phyloP scores from a whole-genome alignment of 2,797 vertebrate genomes.

The Acipenser ruthenus region DNA sequence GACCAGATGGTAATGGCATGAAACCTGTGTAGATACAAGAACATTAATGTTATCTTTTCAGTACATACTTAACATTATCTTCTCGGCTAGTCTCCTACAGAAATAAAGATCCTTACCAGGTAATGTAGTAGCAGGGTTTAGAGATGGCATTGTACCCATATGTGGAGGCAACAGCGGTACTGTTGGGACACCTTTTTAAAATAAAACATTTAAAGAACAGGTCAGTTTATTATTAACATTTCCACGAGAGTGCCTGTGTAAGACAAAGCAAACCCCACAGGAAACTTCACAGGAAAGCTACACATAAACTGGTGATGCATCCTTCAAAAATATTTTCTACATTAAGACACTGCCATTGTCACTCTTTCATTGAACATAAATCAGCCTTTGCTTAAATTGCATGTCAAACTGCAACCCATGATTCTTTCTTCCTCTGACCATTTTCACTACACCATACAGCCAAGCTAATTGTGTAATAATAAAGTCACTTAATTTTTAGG shows the following conservation, averaged over 20 bases:
- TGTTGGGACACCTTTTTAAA: conserved; percentile 75
- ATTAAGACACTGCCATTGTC: not conserved
- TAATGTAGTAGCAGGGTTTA: conserved; percentile 74
- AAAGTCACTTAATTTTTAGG: too few species aligned
- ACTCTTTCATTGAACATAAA: too few species aligned
- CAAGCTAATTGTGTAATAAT: too few species aligned
- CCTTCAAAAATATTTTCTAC: not conserved
- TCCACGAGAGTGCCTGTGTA: not conserved
- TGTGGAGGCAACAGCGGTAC: conserved; percentile 80
- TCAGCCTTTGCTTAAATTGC: too few species aligned
- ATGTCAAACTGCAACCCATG: too few species aligned
- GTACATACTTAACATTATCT: not conserved
- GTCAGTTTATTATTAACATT: too few species aligned
- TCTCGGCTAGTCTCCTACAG: not conserved
- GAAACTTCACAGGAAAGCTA: not conserved
- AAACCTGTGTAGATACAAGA: conserved; percentile 57
- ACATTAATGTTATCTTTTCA: not conserved
- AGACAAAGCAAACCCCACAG: not conserved
- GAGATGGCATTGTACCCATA: conserved; percentile 60
- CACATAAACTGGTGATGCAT: not conserved
- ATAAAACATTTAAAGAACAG: conserved; percentile 1
- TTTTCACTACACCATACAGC: too few species aligned
- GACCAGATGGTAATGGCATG: conserved; percentile 74
- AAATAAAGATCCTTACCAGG: conserved; percentile 61
- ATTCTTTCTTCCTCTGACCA: too few species aligned